phyloP scores from a whole-genome alignment of 2,888 invertebrate genomes.

The Troglohyphantes excavatus region DNA sequence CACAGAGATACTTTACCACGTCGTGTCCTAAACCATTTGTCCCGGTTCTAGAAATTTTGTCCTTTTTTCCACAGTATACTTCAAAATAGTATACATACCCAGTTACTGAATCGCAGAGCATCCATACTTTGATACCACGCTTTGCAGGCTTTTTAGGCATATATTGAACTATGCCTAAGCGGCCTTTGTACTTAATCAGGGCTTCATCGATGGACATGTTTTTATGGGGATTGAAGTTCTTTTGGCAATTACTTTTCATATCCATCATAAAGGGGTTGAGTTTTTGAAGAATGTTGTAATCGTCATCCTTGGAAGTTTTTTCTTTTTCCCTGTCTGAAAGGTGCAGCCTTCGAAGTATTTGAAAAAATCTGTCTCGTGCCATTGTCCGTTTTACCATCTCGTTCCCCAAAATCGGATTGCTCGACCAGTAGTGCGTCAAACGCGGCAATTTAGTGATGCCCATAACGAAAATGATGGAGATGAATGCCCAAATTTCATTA shows the following conservation, averaged over 20 bases:
- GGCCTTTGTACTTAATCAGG: background rate
- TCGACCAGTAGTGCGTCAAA: background rate
- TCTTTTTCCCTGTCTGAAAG: background rate
- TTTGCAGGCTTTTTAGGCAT: background rate
- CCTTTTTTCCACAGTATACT: background rate
- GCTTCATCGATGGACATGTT: background rate
- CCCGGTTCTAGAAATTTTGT: background rate
- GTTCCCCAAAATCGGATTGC: background rate
- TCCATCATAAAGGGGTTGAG: background rate
- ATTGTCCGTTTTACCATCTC: background rate
- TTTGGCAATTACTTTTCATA: background rate
- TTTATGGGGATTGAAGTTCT: background rate
- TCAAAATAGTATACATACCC: background rate
- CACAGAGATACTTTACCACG: background rate
- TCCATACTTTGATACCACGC: background rate
- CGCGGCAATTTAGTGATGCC: background rate
- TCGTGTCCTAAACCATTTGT: background rate
- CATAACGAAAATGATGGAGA: background rate
- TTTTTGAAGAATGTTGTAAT: background rate
- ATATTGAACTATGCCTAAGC: background rate
- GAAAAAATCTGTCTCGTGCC: background rate
- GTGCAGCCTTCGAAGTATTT: background rate
- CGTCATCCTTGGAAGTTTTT: background rate
- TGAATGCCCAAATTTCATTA: background rate
- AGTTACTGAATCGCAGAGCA: background rate